These are phyloP conservation scores for Crocidura indochinensis DNA, from an alignment of 2,797 vertebrate genomes.

Conservation along the genomic window DNA sequence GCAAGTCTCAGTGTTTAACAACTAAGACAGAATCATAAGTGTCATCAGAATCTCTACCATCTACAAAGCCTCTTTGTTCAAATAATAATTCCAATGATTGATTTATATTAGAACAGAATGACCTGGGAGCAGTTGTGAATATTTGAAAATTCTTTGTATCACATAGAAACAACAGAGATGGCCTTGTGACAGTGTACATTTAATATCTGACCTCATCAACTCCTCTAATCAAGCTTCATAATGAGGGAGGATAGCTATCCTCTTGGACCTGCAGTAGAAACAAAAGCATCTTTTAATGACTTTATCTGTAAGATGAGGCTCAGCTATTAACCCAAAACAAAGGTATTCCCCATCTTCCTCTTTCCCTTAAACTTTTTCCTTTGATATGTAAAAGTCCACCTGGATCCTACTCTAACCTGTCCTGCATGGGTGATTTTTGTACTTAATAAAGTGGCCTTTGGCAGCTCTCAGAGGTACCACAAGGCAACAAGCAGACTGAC, in stretches of 20 bases:
- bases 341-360: no score
- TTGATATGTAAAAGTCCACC: no score
- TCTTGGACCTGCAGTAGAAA: constrained; percentile 1
- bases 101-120: constrained; percentile 46
- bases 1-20: constrained; percentile 40
- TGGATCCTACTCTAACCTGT: no score
- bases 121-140: constrained; percentile 23
- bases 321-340: no score
- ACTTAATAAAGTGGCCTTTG: no score
- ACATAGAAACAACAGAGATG: constrained; percentile 27
- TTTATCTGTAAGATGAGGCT: neutral
- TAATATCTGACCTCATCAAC: neutral
- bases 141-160: constrained; percentile 34
- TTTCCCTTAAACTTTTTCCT: no score
- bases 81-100: constrained; percentile 51
- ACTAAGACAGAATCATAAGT: constrained; percentile 45
- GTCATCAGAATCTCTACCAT: constrained; percentile 19
- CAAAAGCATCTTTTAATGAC: constrained; percentile 21
- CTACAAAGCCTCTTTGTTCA: constrained; percentile 64
- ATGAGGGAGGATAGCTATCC: neutral
- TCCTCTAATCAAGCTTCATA: constrained; percentile 42
- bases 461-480: no score
- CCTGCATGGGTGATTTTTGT: no score
- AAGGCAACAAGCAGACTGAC: no score
- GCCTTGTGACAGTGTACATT: constrained; percentile 21